phyloP scores from a whole-genome alignment of 2,888 invertebrate genomes.

The Bimastos eiseni region DNA sequence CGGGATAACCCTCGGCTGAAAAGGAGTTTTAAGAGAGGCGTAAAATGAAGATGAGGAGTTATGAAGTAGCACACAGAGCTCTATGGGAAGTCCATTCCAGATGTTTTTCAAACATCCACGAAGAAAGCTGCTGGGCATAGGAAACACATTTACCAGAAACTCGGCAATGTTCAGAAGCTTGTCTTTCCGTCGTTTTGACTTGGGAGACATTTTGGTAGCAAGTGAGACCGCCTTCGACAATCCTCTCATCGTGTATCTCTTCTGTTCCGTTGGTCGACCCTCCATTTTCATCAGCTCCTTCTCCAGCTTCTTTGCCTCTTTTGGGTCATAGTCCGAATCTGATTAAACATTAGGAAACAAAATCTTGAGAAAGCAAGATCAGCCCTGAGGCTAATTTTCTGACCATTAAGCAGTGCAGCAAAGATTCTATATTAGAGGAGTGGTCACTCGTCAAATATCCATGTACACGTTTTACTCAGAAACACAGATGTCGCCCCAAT shows the following conservation, averaged over 20 bases:
- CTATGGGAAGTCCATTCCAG: too few species aligned
- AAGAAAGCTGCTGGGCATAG: neutral
- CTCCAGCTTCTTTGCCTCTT: constrained; percentile 70
- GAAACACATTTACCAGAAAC: constrained; percentile 67
- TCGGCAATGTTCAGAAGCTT: constrained; percentile 65
- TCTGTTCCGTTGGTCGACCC: constrained; percentile 50
- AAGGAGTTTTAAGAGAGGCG: too few species aligned
- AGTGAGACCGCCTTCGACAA: constrained; percentile 68
- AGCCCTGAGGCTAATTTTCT: too few species aligned
- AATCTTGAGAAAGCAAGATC: neutral
- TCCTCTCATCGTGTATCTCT: constrained; percentile 39
- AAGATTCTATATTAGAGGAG: too few species aligned
- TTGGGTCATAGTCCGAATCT: constrained; percentile 65
- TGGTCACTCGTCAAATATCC: too few species aligned
- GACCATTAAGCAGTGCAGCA: neutral
- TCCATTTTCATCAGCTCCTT: constrained; percentile 63
- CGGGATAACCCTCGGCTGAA: too few species aligned
- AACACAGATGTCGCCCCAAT: too few species aligned
- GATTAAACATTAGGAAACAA: neutral
- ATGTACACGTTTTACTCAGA: too few species aligned
- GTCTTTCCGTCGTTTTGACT: constrained; percentile 65
- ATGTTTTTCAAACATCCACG: too few species aligned
- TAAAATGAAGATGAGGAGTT: too few species aligned
- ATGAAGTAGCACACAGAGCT: too few species aligned
- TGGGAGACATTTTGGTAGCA: constrained; percentile 72